Conservation (phyloP, 2,888 invertebrate species). For the Anticlea derivata region DNA sequence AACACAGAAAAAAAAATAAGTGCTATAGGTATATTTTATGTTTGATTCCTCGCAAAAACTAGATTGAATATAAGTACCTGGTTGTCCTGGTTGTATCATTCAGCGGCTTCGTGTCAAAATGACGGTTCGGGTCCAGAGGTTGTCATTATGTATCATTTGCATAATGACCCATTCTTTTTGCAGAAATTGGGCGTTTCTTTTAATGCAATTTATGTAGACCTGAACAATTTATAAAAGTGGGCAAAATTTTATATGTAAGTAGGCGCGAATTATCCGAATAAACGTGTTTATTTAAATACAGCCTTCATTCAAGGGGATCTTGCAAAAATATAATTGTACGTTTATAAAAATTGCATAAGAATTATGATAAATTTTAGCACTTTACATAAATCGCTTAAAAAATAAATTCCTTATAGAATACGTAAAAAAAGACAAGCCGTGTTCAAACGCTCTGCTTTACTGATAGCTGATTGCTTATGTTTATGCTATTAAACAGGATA, state of each 20-base stretch:
- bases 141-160: constrained; percentile 58
- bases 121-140: constrained; percentile 41
- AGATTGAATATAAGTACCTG: constrained; percentile 27
- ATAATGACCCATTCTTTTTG: constrained; percentile 60
- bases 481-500: too few species aligned
- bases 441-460: too few species aligned
- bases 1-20: too few species aligned
- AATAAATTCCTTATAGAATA: neutral
- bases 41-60: constrained; percentile 27
- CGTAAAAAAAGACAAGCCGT: too few species aligned
- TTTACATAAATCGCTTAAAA: constrained; percentile 3
- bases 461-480: too few species aligned
- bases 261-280: constrained; percentile 51
- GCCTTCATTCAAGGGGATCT: constrained; percentile 48
- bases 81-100: too few species aligned
- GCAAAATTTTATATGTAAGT: constrained; percentile 52
- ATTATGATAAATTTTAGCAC: neutral
- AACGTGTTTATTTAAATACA: constrained; percentile 35
- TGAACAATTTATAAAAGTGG: constrained; percentile 43
- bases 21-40: too few species aligned
- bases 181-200: constrained; percentile 47
- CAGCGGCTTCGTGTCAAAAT: constrained; percentile 33
- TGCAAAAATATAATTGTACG: constrained; percentile 13
- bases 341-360: constrained; percentile 22
- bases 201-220: constrained; percentile 46